A percentile compares a stretch with the other conserved stretches of the same genome.
phyloP scores from a whole-genome alignment of 92 coral and sea anemone genomes.

The Bergia puertoricense region DNA sequence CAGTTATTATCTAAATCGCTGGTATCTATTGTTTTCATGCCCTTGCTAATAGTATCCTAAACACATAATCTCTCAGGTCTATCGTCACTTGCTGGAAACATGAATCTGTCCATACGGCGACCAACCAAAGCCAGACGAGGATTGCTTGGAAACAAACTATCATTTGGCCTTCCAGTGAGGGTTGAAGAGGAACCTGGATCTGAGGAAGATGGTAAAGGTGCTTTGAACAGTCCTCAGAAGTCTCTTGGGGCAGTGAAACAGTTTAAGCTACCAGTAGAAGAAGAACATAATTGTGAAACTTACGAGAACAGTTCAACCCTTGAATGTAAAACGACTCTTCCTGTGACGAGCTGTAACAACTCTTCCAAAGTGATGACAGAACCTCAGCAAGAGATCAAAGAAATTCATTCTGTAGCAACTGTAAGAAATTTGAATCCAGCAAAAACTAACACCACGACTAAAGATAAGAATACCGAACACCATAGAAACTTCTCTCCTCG shows the following conservation, averaged over 20 bases:
- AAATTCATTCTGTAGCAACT: background rate
- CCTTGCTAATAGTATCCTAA: background rate
- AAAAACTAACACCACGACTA: background rate
- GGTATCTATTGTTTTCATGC: background rate
- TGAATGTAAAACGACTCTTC: background rate
- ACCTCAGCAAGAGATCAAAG: background rate
- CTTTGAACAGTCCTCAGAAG: background rate
- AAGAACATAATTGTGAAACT: background rate
- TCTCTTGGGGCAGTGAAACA: background rate
- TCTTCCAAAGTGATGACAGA: background rate
- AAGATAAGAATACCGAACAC: background rate
- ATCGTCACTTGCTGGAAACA: constrained; percentile 53
- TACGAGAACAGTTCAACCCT: background rate
- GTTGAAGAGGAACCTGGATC: constrained; percentile 46
- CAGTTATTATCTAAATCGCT: too few species aligned
- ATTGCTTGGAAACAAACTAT: constrained; percentile 35
- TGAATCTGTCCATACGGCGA: constrained; percentile 76
- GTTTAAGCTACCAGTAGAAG: background rate
- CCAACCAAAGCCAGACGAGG: constrained; percentile 57
- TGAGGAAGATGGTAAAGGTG: constrained; percentile 48
- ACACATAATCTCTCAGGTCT: constrained; percentile 20
- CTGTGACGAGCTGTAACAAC: background rate
- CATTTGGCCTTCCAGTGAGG: constrained; percentile 74
- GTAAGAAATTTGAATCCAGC: background rate
- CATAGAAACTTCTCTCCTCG: background rate